Evolutionary conservation across 92 coral and sea anemone species (phyloP), one percentile per base, ranked within the genome.

Genomic region (Actinernus sp.): DNA sequence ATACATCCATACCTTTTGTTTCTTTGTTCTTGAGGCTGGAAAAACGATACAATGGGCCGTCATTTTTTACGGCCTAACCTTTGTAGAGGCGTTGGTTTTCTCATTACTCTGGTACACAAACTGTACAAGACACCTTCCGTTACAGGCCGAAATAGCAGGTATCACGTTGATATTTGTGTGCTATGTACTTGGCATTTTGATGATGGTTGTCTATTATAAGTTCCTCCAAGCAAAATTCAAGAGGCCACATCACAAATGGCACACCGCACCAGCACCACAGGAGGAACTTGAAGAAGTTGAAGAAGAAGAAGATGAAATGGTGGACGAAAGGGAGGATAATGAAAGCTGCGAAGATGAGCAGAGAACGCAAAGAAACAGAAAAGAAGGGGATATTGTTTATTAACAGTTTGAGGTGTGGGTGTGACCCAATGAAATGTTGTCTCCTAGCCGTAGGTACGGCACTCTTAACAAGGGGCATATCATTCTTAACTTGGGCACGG

Each of bases 1-100:
- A 10, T 90, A 90, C 75, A 90, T 90, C 12, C 96, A 90, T 37
- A 47, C 78, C 18, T 90, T 90, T 43, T 90, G 92, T 40, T 90
- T 80, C 74, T 90, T 90, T 33, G 61, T 69, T 23, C 62, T 85
- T 36, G 96, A 90, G 2, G 96, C 89, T 3, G 63, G 60, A 4
- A 61, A 68, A 0, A 90, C 96, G 0, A 65, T 80, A 1, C 31
- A 70, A 22, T 90, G 96, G 96, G 92, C 96, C 3, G 31, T 43
- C 0, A 69, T 55, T 13, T 90, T 80, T 63, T 90, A 90, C 54
- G 38, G 43, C 26, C 23, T 90, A 60, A 71, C 69, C 1, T 79
- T 78, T 33, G 39, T 74, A 2, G 96, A 90, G 66, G 88, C 65
- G 24, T 23, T 85, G 29, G 38, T 64, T 1, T 87, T 90, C 24